phyloP scores from a whole-genome alignment of 1,140 invertebrate species.

The Hycleus phaleratus region DNA sequence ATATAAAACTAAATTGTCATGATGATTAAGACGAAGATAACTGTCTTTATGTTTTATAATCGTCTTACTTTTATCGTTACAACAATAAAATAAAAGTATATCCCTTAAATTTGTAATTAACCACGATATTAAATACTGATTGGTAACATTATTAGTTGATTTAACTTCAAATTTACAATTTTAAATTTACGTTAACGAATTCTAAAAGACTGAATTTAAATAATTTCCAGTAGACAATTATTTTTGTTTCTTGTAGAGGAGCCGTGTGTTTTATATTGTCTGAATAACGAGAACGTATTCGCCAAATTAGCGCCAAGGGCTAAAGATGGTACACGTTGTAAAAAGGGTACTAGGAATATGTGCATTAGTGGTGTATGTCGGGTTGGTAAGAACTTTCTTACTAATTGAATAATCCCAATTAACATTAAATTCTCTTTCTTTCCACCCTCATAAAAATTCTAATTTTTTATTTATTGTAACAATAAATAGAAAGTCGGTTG shows the following conservation, averaged over 20 bases:
- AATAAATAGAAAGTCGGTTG: slow-evolving; percentile 53
- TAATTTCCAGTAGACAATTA: neutral
- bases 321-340: slow-evolving; percentile 53
- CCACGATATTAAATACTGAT: no score
- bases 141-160: no score
- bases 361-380: slow-evolving; percentile 50
- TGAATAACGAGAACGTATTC: slow-evolving; percentile 43
- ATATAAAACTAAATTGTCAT: no score
- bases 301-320: slow-evolving; percentile 38
- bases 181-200: no score
- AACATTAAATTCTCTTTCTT: neutral
- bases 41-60: no score
- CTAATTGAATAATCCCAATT: neutral
- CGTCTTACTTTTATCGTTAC: no score
- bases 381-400: slow-evolving; percentile 32
- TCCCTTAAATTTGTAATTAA: no score
- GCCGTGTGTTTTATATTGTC: slow-evolving; percentile 50
- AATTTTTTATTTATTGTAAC: neutral
- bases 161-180: no score
- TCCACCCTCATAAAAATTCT: no score
- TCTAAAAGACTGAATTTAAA: no score
- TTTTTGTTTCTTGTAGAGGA: slow-evolving; percentile 35
- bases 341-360: slow-evolving; percentile 49
- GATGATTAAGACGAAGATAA: no score
- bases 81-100: no score